phyloP scores from a whole-genome alignment of 2,888 invertebrate genomes.

The Melinopterus prodromus region DNA sequence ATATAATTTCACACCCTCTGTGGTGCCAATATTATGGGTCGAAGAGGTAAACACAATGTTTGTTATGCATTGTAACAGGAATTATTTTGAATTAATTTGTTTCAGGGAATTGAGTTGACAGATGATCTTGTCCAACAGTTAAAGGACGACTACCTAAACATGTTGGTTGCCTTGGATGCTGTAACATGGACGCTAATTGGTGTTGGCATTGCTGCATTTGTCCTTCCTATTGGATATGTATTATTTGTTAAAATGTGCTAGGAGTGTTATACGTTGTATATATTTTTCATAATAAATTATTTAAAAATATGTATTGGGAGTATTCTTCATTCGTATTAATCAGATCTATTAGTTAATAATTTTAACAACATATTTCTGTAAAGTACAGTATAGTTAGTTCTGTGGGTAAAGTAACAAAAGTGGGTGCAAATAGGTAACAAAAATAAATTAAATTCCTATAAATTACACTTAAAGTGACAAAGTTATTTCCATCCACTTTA shows the following conservation, averaged over 20 bases:
- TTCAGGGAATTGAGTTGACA: constrained; percentile 36
- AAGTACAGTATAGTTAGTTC: too few relatives aligned
- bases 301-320: not conserved
- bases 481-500: too few relatives aligned
- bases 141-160: constrained; percentile 32
- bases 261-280: not conserved
- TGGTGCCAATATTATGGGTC: constrained; percentile 41
- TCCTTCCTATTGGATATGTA: not conserved
- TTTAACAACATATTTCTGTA: too few relatives aligned
- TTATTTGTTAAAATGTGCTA: not conserved
- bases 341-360: too few relatives aligned
- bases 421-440: too few relatives aligned
- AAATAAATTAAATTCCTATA: too few relatives aligned
- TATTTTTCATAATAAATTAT: constrained; percentile 16
- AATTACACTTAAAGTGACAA: too few relatives aligned
- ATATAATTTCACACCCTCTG: constrained; percentile 20
- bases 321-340: too few relatives aligned
- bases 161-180: constrained; percentile 25
- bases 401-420: too few relatives aligned
- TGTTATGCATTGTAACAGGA: not conserved
- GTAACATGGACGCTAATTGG: constrained; percentile 30
- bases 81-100: constrained; percentile 23
- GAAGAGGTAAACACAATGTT: constrained; percentile 38
- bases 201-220: constrained; percentile 23
- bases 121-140: constrained; percentile 36